A percentile compares a stretch with the other conserved stretches of the same genome.
phyloP scores from a whole-genome alignment of 2,888 invertebrate species.

The Leptopilina drosophilae region DNA sequence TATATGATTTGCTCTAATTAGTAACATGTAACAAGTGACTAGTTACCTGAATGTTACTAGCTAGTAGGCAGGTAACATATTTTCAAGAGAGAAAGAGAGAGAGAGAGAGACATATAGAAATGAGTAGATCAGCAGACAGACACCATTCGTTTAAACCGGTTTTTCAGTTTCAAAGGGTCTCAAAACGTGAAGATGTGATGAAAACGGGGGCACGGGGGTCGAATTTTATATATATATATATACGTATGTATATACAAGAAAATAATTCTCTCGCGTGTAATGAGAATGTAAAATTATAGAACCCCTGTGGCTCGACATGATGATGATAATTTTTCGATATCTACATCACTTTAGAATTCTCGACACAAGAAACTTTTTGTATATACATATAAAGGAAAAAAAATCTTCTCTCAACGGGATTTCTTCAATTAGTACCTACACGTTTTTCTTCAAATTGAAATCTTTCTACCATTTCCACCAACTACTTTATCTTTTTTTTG shows the following conservation, averaged over 20 bases:
- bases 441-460: background rate
- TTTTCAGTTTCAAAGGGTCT: conserved; percentile 17
- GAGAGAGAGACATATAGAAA: background rate
- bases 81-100: background rate
- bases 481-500: background rate
- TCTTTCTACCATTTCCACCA: too few species aligned
- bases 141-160: conserved; percentile 17
- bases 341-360: conserved; percentile 9
- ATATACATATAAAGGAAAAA: background rate
- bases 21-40: conserved; percentile 12
- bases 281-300: conserved; percentile 15
- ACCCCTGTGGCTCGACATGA: conserved; percentile 9
- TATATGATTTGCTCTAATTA: background rate
- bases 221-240: background rate
- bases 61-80: conserved; percentile 10
- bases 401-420: background rate
- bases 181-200: conserved; percentile 20
- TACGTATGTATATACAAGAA: background rate
- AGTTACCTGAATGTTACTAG: conserved; percentile 11
- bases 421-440: conserved; percentile 10
- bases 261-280: conserved; percentile 10
- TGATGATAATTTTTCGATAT: conserved; percentile 12
- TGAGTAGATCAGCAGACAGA: conserved; percentile 8
- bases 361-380: conserved; percentile 1
- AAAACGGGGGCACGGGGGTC: conserved; percentile 20